These are phyloP conservation scores for Neotoma lepida DNA, from an alignment of 2,113 vertebrate genomes.

Conservation along the genomic window DNA sequence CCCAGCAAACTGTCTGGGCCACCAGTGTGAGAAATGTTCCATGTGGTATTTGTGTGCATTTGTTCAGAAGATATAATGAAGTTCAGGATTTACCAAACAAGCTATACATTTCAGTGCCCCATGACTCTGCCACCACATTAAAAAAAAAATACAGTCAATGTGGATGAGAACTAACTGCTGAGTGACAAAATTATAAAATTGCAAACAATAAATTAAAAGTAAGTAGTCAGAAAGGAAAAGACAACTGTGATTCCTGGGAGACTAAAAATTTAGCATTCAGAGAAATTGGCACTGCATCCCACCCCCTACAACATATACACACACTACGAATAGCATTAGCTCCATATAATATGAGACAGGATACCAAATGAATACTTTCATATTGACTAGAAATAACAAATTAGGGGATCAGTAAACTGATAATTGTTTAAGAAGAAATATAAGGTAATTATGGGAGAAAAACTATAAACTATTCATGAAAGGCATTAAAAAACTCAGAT, in stretches of 20 bases:
- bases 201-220: not conserved
- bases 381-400: not conserved
- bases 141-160: not conserved
- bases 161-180: not conserved
- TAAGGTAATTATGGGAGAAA: not conserved
- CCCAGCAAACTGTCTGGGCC: not conserved
- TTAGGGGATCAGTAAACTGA: not conserved
- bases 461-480: not conserved
- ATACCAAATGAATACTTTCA: not conserved
- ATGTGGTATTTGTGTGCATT: not conserved
- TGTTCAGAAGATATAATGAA: not conserved
- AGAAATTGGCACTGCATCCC: not conserved
- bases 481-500: not conserved
- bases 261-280: slow-evolving; percentile 29
- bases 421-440: not conserved
- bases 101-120: not conserved
- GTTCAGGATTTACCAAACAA: not conserved
- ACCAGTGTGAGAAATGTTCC: not conserved
- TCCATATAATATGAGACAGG: not conserved
- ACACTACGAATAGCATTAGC: not conserved
- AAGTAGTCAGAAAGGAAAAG: slow-evolving; percentile 51
- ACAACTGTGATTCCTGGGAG: slow-evolving; percentile 32
- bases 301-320: not conserved
- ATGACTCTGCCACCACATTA: not conserved
- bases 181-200: not conserved